These are phyloP conservation scores for Chelonia mydas DNA, from an alignment of 2,797 vertebrate species.

Conservation along the genomic window DNA sequence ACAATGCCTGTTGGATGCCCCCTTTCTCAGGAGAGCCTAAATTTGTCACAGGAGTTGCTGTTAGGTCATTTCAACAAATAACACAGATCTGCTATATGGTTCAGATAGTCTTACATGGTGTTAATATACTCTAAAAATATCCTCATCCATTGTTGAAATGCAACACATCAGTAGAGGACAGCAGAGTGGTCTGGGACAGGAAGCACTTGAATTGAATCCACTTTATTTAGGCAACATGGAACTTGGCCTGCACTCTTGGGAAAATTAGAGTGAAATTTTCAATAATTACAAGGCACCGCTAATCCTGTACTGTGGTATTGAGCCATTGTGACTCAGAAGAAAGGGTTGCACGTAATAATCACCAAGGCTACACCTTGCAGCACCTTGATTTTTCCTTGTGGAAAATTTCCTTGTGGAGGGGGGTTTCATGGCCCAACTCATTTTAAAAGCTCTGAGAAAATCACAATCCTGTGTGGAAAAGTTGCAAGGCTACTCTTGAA, in stretches of 20 bases:
- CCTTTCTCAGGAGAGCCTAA: too few relatives aligned
- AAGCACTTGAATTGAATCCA: neutral
- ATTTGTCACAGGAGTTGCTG: neutral
- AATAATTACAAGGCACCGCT: neutral
- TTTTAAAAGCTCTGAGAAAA: neutral
- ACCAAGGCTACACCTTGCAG: neutral
- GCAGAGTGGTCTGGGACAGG: accelerated
- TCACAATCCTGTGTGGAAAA: neutral
- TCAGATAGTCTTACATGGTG: neutral
- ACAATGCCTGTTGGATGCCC: too few relatives aligned
- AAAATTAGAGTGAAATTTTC: neutral
- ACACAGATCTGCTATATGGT: neutral
- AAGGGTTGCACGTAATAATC: neutral
- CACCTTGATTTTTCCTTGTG: neutral
- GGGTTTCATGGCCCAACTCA: neutral
- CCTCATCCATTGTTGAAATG: neutral
- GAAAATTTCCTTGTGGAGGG: neutral
- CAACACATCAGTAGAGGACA: neutral
- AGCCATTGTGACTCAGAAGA: neutral
- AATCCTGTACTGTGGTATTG: neutral
- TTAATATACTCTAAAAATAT: neutral
- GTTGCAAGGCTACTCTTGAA: neutral
- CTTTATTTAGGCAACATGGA: neutral
- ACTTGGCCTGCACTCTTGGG: neutral
- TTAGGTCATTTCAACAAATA: neutral